These are phyloP conservation scores for Phlogophora meticulosa DNA, from an alignment of 2,888 invertebrate species.

Conservation along the genomic window DNA sequence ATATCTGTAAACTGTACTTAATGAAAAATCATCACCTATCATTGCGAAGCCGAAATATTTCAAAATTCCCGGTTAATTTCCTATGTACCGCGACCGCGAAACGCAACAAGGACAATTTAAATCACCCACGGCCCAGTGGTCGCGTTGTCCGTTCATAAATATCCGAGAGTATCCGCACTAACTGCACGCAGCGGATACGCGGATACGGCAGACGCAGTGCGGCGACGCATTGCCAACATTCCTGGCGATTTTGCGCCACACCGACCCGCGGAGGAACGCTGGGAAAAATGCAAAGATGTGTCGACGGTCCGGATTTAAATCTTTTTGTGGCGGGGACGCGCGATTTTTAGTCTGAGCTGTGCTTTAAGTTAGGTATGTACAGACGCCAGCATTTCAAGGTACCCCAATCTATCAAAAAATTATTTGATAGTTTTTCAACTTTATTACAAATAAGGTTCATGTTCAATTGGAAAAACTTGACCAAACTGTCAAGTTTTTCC, in stretches of 20 bases:
- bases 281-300: constrained; percentile 57
- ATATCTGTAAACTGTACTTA: constrained; percentile 10
- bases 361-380: background rate
- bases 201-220: constrained; percentile 71
- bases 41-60: constrained; percentile 22
- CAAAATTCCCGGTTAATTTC: constrained; percentile 34
- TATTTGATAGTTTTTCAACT: too few species aligned
- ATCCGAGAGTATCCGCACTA: constrained; percentile 64
- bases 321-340: constrained; percentile 12
- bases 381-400: too few species aligned
- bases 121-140: constrained; percentile 65
- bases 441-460: too few species aligned
- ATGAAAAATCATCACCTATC: constrained; percentile 2
- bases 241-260: constrained; percentile 55
- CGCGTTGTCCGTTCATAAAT: constrained; percentile 64
- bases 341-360: background rate
- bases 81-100: constrained; percentile 43
- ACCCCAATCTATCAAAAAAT: too few species aligned
- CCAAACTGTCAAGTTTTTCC: too few species aligned
- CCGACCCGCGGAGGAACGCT: constrained; percentile 55
- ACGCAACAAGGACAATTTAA: constrained; percentile 62
- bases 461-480: too few species aligned
- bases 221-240: constrained; percentile 74
- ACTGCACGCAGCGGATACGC: constrained; percentile 60
- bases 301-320: constrained; percentile 46